Conservation (phyloP, 1,140 invertebrate species). For the Drosophila ananassae region DNA sequence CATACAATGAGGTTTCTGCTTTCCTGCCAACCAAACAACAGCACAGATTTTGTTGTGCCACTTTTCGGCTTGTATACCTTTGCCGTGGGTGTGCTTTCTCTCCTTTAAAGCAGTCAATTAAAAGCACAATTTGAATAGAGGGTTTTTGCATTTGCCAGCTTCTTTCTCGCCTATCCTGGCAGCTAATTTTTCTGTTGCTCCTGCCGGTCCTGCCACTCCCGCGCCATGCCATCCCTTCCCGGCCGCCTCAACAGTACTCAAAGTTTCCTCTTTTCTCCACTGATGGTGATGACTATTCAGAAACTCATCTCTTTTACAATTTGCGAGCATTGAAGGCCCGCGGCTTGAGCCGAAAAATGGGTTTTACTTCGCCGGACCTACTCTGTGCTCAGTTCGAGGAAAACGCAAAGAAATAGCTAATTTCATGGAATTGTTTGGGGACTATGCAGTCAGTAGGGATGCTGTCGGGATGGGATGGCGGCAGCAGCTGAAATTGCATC, state of each 20-base stretch:
- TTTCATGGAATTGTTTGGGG: slow-evolving; percentile 74
- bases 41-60: slow-evolving; percentile 31
- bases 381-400: slow-evolving; percentile 20
- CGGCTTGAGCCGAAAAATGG: slow-evolving; percentile 77
- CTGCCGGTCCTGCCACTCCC: neutral
- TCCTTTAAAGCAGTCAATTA: slow-evolving; percentile 65
- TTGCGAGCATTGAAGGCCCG: slow-evolving; percentile 71
- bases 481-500: slow-evolving; percentile 73
- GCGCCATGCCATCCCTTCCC: neutral
- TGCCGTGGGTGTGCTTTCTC: slow-evolving; percentile 17
- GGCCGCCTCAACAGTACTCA: slow-evolving; percentile 10
- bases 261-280: slow-evolving; percentile 18
- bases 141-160: slow-evolving; percentile 53
- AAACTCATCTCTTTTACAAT: slow-evolving; percentile 69
- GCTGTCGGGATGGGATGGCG: neutral
- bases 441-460: slow-evolving; percentile 2
- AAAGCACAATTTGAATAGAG: slow-evolving; percentile 59
- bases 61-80: slow-evolving; percentile 43
- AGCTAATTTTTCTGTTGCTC: slow-evolving; percentile 4
- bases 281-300: slow-evolving; percentile 48
- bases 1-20: neutral
- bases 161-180: slow-evolving; percentile 33
- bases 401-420: slow-evolving; percentile 67
- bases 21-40: too few species aligned
- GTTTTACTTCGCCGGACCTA: slow-evolving; percentile 15